phyloP scores from a whole-genome alignment of 2,113 vertebrate species.

The Neodontobutis hainanensis region DNA sequence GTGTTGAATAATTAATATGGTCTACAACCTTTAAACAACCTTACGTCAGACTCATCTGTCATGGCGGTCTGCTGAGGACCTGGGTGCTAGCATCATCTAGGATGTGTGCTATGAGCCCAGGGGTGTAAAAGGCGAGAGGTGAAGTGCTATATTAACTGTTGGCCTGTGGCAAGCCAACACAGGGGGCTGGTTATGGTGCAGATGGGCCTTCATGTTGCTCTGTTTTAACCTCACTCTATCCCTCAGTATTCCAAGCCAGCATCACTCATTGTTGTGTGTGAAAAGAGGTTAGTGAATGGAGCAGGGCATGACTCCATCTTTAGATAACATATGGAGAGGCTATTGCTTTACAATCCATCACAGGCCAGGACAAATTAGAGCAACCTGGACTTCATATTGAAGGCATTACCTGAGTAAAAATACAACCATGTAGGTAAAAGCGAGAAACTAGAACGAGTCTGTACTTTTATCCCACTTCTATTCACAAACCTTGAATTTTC shows the following conservation, averaged over 20 bases:
- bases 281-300: conserved; percentile 54
- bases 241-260: conserved; percentile 52
- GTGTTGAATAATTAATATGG: conserved; percentile 75
- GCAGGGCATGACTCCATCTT: conserved; percentile 58
- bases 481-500: neutral
- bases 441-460: conserved; percentile 24
- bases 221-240: conserved; percentile 59
- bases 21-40: conserved; percentile 81
- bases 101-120: conserved; percentile 52
- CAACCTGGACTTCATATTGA: conserved; percentile 65
- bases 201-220: conserved; percentile 45
- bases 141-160: conserved; percentile 74
- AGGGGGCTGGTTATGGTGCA: conserved; percentile 36
- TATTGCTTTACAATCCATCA: conserved; percentile 70
- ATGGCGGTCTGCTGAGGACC: conserved; percentile 60
- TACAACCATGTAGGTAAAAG: conserved; percentile 44
- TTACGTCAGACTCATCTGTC: conserved; percentile 75
- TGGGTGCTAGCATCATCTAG: conserved; percentile 43
- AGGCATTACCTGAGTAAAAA: conserved; percentile 49
- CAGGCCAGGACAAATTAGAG: conserved; percentile 65
- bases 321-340: conserved; percentile 73
- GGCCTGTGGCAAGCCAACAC: conserved; percentile 63
- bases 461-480: neutral
- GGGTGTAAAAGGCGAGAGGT: conserved; percentile 62
- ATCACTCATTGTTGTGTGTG: conserved; percentile 65